phyloP scores from a whole-genome alignment of 2,797 vertebrate species.

The Pagetopsis macropterus region DNA sequence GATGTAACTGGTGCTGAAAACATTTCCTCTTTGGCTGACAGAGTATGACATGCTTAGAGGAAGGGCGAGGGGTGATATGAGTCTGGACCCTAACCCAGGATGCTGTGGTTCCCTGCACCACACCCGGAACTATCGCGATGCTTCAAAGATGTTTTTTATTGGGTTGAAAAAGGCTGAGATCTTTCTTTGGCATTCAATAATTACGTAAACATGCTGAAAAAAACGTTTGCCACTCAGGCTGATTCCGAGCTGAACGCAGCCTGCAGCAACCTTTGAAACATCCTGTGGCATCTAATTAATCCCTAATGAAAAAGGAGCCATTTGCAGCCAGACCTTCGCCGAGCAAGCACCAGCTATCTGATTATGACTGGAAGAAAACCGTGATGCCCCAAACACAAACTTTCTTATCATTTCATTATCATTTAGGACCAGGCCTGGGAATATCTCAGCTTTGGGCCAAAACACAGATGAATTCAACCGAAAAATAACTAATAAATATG shows the following conservation, averaged over 20 bases:
- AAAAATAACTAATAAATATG: neutral
- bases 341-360: conserved; percentile 12
- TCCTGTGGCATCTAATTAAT: conserved; percentile 60
- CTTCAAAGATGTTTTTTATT: neutral
- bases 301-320: conserved; percentile 42
- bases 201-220: conserved; percentile 27
- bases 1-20: conserved; percentile 4
- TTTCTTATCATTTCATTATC: conserved; percentile 40
- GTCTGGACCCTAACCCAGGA: conserved; percentile 11
- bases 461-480: neutral
- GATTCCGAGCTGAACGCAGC: conserved; percentile 25
- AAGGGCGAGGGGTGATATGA: neutral
- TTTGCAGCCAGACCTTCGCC: conserved; percentile 22
- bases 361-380: conserved; percentile 18
- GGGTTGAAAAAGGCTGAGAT: conserved; percentile 1
- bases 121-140: neutral
- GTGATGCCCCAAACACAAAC: conserved; percentile 17
- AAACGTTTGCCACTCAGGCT: neutral
- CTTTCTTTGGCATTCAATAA: neutral
- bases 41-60: neutral
- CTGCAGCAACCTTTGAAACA: conserved; percentile 30
- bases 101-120: neutral
- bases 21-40: conserved; percentile 5
- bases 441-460: neutral
- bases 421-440: neutral